Evolutionary conservation across 2,113 vertebrate genomes (phyloP), one percentile per base, ranked within the genome.

Genomic region (Atlantisia rogersi): DNA sequence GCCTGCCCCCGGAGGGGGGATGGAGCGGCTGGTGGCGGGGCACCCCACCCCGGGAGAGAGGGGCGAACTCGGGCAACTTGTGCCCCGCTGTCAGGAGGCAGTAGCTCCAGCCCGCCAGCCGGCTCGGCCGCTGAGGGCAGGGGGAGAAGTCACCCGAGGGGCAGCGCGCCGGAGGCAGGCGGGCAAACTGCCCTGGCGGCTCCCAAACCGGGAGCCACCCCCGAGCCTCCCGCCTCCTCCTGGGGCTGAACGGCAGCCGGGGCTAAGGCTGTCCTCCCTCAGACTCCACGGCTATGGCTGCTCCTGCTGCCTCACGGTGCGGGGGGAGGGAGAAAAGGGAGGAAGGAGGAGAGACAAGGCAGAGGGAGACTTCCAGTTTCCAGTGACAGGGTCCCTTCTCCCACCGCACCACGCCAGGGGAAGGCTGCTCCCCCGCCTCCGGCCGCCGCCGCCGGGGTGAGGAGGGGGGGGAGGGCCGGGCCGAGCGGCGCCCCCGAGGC

Each of bases 301-400:
- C 71, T 59, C 55, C 48, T 76, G 91, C 93, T 79, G 90, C 92
- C 90, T 97, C 92, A 86, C 56, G 80, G 24, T 15, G 79, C 25
- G 9, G 37, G 40, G 37, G 42, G 7, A 24, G 60, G 42, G 14
- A 42, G 42, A 16, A 16, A 15, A 46, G 44, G 44, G 44, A 46
- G 44, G 44, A 46, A 46, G 28, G 14, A 40, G 37, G 6, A 28
- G 40, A 39, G 10, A 8, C 26, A 42, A 53, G 37, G 40, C 29
- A 48, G 55, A 12, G 28, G 17, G 28, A 70, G 25, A 70, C 18
- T 46, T 11, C 29, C 32, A 21, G 55, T 10, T 55, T 42, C n/a
- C 42, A 2, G 15, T 29, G 31, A 24, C 83, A 48, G 82, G n/a
- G 28, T 75, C 81, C 20, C 32, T 35, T 28, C 68, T 58, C 64